Base-by-base conservation (phyloP, 2,888 invertebrate species). In the Nomada ferruginata region DNA sequence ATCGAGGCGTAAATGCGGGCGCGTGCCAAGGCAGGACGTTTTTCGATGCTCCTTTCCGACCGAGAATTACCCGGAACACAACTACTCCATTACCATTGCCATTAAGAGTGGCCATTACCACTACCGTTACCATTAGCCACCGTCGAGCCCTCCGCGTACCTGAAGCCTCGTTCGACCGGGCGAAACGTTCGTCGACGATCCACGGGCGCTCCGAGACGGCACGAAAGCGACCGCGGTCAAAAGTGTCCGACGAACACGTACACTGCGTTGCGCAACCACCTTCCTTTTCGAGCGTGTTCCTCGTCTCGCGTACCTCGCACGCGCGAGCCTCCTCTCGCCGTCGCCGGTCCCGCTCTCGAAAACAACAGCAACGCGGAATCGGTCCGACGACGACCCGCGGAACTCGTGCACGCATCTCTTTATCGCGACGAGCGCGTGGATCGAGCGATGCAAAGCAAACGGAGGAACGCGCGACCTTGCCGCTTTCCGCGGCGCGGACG, bases 81-180 rank as follows among this genome's bases (percentile, higher is more conserved):
- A 91, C 89, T 91, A 90, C 90, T 92, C 91, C 92, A 92, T 92
- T 92, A 91, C 77, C 88, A 74, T 81, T 74, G 70, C 80, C 71
- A 76, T 68, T 36, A 60, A 47, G 52, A 44, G 42, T 13, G 47
- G 55, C 70, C 42, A 65, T 79, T 72, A 73, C 55, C 74, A 29
- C 57, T 64, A 71, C 79, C 79, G 71, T 71, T 80, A 80, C 79
- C 79, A 72, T 80, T 79, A 79, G 61, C 79, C 64, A 69, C 50
- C 59, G 68, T 29, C 65, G 57, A 20, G 60, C 13, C 53, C 42
- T 13, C 57, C 55, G 15, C 36, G 57, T 79, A 79, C 79, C 79
- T 72, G 79, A 72, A 11, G 9, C 26, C 9, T 11, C 72, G 63
- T 0, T 23, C 26, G 36, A 15, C 44, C 9, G 29, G 36, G 59